Evolutionary conservation across 1,140 invertebrate genomes (phyloP).

Genomic region (Heliconius eleuchia): DNA sequence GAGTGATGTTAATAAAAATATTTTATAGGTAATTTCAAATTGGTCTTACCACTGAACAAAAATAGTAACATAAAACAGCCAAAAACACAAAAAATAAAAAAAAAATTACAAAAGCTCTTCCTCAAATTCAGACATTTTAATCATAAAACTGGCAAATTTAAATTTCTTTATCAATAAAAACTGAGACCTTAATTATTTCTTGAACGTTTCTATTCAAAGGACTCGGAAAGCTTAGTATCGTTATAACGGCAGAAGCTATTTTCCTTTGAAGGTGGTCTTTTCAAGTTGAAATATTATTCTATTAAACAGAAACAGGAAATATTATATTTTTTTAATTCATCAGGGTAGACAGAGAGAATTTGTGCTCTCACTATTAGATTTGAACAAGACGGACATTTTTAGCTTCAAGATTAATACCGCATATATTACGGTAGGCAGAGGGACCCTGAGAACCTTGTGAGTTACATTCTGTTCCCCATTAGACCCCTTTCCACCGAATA

Average conservation of each 20-base stretch:
- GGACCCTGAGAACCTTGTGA: too few relatives aligned
- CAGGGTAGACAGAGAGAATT: too few relatives aligned
- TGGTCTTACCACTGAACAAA: too few relatives aligned
- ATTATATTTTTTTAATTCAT: neutral
- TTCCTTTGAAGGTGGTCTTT: neutral
- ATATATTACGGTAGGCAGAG: too few relatives aligned
- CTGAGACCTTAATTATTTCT: neutral
- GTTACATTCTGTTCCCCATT: too few relatives aligned
- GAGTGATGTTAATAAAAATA: too few relatives aligned
- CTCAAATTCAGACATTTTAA: neutral
- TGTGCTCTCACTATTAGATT: too few relatives aligned
- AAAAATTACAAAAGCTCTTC: neutral
- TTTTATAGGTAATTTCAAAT: too few relatives aligned
- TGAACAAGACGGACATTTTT: too few relatives aligned
- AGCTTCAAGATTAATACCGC: too few relatives aligned
- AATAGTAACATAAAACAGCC: neutral
- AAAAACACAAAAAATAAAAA: neutral
- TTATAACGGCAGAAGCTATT: slow-evolving; percentile 10
- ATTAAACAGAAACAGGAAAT: neutral
- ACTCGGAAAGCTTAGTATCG: neutral
- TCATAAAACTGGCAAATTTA: neutral
- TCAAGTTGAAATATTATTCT: neutral
- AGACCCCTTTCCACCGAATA: too few relatives aligned
- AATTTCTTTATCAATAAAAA: neutral
- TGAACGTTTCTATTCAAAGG: slow-evolving; percentile 6